phyloP scores from a whole-genome alignment of 2,888 invertebrate species.

The Silvanus unidentatus region DNA sequence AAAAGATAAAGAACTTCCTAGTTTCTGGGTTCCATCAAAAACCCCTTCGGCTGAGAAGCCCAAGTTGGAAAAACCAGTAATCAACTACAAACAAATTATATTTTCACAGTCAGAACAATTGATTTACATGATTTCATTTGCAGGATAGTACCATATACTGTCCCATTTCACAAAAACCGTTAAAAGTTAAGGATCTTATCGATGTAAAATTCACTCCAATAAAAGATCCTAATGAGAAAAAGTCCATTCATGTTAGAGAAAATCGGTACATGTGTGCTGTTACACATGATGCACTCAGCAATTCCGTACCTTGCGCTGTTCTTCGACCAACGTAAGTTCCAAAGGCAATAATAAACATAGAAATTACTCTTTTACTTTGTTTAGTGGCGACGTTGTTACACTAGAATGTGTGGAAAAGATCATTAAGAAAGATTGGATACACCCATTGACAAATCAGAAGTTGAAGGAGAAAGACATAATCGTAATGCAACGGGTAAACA shows the following conservation, averaged over 20 bases:
- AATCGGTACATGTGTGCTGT: conserved; percentile 97
- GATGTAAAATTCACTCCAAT: conserved; percentile 88
- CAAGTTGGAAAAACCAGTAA: conserved; percentile 70
- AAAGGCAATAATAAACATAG: too few species aligned
- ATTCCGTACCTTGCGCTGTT: conserved; percentile 91
- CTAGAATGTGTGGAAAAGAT: conserved; percentile 95
- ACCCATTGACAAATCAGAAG: conserved; percentile 83
- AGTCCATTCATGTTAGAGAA: conserved; percentile 80
- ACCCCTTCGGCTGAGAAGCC: conserved; percentile 72
- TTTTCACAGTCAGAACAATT: neutral
- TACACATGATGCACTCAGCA: conserved; percentile 91
- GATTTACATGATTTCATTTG: conserved; percentile 17
- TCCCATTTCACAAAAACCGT: conserved; percentile 76
- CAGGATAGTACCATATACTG: conserved; percentile 70
- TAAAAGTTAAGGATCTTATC: conserved; percentile 89
- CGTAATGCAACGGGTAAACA: conserved; percentile 74
- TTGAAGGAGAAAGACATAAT: conserved; percentile 89
- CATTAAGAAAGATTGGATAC: conserved; percentile 93
- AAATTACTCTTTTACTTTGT: conserved; percentile 24
- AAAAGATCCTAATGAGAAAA: conserved; percentile 80
- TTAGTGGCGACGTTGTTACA: conserved; percentile 90
- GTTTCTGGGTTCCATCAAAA: conserved; percentile 95
- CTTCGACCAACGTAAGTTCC: conserved; percentile 73
- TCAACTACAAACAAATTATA: conserved; percentile 25
- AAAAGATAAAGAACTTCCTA: conserved; percentile 77